Base-by-base conservation (phyloP, 2,113 vertebrate genomes). In the Athene noctua region DNA sequence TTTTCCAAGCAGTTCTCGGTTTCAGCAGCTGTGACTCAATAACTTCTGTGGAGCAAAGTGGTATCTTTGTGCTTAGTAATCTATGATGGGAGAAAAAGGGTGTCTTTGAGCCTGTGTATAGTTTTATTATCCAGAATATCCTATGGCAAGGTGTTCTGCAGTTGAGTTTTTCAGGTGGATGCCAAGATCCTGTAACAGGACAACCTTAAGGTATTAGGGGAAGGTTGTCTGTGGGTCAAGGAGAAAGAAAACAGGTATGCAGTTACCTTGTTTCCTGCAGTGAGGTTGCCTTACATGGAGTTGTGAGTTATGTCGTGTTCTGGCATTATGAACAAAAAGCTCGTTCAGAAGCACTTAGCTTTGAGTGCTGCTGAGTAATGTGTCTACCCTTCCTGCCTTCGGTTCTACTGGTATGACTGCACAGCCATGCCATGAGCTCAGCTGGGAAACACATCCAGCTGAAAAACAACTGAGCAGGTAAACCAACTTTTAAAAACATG, bases 371-470 rank as follows among this genome's bases (percentile, higher is more conserved):
- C 34, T 0, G 2, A 17, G 10, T 47, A 25, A 36, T 2, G 8
- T 1, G 1, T 14, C 58, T 54, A 25, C 58, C 22, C 27, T 55
- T 62, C 15, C 9, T 1, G 1, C 65, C n/a, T 47, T 84, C 1
- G 5, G 7, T 61, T 79, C 66, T 72, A 8, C 61, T 70, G 32
- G 38, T 30, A 6, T 1, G 1, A 63, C 77, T 54, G 25, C 38
- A 21, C 1, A 4, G 44, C 42, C 30, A 0, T 55, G 36, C 52
- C 3, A 5, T 42, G 68, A 92, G 49, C 40, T 77, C 67, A 91
- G 34, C 20, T 77, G 49, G 67, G 58, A 44, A 68, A 42, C 3
- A 1, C 15, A 61, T 65, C 36, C 34, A 55, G 16, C 40, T 36
- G n/a, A 16, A 87, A 91, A 89, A 42, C 40, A 54, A 10, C 22